Evolutionary conservation across 2,113 vertebrate genomes (phyloP).

Genomic region (Nanorana parkeri): DNA sequence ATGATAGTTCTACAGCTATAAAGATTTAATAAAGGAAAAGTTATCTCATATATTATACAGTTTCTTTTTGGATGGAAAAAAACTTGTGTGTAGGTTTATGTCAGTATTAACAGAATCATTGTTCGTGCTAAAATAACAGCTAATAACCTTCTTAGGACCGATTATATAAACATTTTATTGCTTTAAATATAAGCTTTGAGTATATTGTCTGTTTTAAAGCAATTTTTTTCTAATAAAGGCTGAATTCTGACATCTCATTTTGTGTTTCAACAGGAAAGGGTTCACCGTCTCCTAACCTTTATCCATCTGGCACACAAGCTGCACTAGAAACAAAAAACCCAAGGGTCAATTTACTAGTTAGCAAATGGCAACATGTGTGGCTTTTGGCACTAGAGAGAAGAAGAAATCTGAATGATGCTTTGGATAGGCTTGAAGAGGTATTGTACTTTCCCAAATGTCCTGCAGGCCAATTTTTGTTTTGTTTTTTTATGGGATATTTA

Average conservation of each 20-base stretch:
- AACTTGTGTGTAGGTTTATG: no score
- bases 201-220: no score
- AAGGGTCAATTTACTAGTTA: slow-evolving; percentile 90
- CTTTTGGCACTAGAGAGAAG: slow-evolving; percentile 93
- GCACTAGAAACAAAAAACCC: slow-evolving; percentile 96
- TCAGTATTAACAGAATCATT: no score
- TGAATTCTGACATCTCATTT: not conserved
- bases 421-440: slow-evolving; percentile 97
- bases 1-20: not conserved
- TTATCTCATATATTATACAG: no score
- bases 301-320: slow-evolving; percentile 82
- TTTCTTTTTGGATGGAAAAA: no score
- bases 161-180: no score
- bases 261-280: slow-evolving; percentile 84
- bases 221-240: no score
- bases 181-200: no score
- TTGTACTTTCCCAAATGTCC: not conserved
- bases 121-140: no score
- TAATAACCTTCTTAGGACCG: no score
- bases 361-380: slow-evolving; percentile 99
- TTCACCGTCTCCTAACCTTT: slow-evolving; percentile 87
- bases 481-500: no score
- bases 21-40: not conserved
- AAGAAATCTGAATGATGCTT: slow-evolving; percentile 92
- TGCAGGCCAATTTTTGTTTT: not conserved